Evolutionary conservation across 2,113 vertebrate species (phyloP).

Genomic region (Ia io): DNA sequence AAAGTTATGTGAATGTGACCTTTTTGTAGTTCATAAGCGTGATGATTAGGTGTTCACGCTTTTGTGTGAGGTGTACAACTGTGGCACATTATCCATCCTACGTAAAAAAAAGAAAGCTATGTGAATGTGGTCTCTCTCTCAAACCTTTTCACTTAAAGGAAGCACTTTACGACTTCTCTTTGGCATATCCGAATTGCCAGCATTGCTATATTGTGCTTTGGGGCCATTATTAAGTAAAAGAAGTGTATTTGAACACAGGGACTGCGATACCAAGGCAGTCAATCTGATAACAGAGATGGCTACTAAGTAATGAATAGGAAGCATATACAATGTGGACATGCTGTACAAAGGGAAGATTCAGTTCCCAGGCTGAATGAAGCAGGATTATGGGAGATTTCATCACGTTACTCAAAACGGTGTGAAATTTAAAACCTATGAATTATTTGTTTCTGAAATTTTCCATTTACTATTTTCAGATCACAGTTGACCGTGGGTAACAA

Average conservation of each 20-base stretch:
- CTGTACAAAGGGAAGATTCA: not conserved
- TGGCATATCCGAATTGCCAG: not conserved
- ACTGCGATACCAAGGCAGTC: not conserved
- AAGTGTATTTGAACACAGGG: not conserved
- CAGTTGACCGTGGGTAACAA: not conserved
- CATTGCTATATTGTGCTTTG: not conserved
- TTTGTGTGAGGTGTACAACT: too few species aligned
- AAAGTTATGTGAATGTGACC: not conserved
- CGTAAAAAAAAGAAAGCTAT: not conserved
- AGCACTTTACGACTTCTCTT: not conserved
- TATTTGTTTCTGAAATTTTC: not conserved
- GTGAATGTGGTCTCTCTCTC: not conserved
- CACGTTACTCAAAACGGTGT: not conserved
- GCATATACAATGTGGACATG: not conserved
- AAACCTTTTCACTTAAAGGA: not conserved
- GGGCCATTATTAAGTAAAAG: not conserved
- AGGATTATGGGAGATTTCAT: not conserved
- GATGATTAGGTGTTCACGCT: too few species aligned
- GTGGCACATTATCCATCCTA: too few species aligned
- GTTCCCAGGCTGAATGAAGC: not conserved
- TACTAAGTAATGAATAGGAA: not conserved
- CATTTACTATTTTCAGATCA: not conserved
- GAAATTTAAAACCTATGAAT: not conserved
- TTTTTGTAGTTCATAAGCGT: too few species aligned
- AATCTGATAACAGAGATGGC: not conserved